These are phyloP conservation scores for Heterodera schachtii DNA, from an alignment of 1,140 invertebrate genomes.

Conservation along the genomic window DNA sequence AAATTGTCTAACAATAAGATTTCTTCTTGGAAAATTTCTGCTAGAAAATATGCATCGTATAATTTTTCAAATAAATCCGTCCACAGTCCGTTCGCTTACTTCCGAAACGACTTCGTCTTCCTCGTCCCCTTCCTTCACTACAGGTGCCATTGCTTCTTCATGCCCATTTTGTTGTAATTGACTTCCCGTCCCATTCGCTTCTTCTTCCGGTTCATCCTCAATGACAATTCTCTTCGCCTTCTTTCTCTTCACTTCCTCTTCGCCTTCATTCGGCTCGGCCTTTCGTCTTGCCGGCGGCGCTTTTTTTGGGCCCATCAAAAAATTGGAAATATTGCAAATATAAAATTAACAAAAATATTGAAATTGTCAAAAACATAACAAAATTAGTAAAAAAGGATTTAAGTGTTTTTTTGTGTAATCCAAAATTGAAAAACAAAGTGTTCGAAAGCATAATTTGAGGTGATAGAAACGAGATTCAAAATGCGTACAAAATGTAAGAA, in stretches of 20 bases:
- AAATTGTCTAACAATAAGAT: too few relatives aligned
- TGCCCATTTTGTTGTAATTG: not conserved
- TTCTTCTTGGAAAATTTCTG: too few relatives aligned
- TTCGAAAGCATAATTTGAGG: not conserved
- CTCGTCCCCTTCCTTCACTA: not conserved
- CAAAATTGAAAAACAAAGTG: not conserved
- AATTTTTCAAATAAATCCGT: too few relatives aligned
- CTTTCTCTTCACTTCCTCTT: not conserved
- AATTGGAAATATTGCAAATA: not conserved
- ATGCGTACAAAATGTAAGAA: too few relatives aligned
- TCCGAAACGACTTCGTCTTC: conserved; percentile 23
- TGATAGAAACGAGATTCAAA: too few relatives aligned
- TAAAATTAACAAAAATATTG: not conserved
- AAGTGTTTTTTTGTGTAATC: too few relatives aligned
- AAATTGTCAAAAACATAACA: not conserved
- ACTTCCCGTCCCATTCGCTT: not conserved
- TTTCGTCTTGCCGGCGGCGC: not conserved
- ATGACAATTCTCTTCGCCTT: not conserved
- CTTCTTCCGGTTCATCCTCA: not conserved
- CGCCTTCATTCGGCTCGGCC: not conserved
- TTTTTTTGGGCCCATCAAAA: not conserved
- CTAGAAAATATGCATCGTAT: too few relatives aligned
- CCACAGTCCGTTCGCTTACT: too few relatives aligned
- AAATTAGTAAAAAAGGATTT: not conserved
- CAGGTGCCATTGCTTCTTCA: not conserved